Conservation (phyloP, 1,140 invertebrate genomes). For the Panagrolaimus sp. region DNA sequence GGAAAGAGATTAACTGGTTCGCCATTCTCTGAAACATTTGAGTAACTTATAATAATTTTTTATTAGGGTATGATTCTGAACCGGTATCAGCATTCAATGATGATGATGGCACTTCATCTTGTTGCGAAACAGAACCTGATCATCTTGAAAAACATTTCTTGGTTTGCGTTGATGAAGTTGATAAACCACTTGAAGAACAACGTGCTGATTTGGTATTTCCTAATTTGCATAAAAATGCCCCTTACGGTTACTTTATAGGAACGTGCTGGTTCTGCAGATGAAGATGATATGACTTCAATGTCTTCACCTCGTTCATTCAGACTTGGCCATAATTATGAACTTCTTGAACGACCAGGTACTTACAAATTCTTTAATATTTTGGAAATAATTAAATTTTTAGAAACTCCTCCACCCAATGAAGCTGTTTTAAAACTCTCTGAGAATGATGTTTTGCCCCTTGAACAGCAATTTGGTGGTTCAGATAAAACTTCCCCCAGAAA, state of each 20-base stretch:
- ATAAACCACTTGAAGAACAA: conserved; percentile 15
- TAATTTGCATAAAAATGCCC: not conserved
- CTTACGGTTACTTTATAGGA: not conserved
- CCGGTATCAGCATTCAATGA: not conserved
- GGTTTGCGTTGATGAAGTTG: conserved; percentile 23
- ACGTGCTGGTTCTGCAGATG: not conserved
- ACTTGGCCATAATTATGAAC: not conserved
- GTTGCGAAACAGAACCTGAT: conserved; percentile 5
- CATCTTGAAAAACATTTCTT: conserved; percentile 30
- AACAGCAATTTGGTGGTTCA: not conserved
- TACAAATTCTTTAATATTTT: not conserved
- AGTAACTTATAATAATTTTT: not conserved
- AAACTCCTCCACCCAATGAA: not conserved
- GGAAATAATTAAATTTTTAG: conserved; percentile 9
- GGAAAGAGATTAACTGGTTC: conserved; percentile 20
- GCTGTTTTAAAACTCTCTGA: not conserved
- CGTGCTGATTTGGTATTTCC: not conserved
- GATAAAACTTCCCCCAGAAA: not conserved
- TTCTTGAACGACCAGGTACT: not conserved
- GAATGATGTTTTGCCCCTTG: not conserved
- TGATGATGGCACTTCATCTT: conserved; percentile 19
- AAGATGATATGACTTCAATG: not conserved
- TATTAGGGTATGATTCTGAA: not conserved
- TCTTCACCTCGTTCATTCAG: not conserved
- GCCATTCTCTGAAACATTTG: not conserved